Evolutionary conservation across 2,888 invertebrate species (phyloP).

Genomic region (Lutraria lutraria): DNA sequence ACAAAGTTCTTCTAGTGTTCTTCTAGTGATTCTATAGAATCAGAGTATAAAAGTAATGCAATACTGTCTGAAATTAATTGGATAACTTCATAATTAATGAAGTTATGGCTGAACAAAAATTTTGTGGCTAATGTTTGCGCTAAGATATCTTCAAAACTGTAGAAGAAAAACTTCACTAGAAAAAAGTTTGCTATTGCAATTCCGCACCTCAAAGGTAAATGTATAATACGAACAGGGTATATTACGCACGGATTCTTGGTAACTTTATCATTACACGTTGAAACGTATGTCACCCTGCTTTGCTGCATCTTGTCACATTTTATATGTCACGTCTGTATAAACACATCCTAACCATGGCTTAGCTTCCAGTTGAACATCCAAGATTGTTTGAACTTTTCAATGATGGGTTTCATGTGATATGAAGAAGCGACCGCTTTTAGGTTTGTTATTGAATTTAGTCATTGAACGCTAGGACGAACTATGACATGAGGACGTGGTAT

Average conservation of each 20-base stretch:
- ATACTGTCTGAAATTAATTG: too few species aligned
- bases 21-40: too few species aligned
- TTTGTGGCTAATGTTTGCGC: too few species aligned
- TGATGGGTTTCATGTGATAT: conserved; percentile 34
- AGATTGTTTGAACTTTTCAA: not conserved
- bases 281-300: not conserved
- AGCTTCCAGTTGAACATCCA: not conserved
- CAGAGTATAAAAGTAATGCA: too few species aligned
- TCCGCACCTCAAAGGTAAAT: conserved; percentile 67
- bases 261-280: conserved; percentile 52
- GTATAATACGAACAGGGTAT: conserved; percentile 74
- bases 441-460: conserved; percentile 73
- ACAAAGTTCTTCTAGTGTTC: too few species aligned
- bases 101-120: too few species aligned
- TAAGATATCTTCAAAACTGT: too few species aligned
- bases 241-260: conserved; percentile 60
- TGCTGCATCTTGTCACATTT: conserved; percentile 42
- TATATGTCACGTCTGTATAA: not conserved
- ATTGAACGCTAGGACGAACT: conserved; percentile 71
- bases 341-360: not conserved
- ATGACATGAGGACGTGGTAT: conserved; percentile 69
- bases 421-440: conserved; percentile 49
- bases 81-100: too few species aligned
- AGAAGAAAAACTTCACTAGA: too few species aligned
- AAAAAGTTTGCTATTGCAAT: too few species aligned